phyloP scores from a whole-genome alignment of 2,888 invertebrate genomes.

The Aspidiotus destructor region DNA sequence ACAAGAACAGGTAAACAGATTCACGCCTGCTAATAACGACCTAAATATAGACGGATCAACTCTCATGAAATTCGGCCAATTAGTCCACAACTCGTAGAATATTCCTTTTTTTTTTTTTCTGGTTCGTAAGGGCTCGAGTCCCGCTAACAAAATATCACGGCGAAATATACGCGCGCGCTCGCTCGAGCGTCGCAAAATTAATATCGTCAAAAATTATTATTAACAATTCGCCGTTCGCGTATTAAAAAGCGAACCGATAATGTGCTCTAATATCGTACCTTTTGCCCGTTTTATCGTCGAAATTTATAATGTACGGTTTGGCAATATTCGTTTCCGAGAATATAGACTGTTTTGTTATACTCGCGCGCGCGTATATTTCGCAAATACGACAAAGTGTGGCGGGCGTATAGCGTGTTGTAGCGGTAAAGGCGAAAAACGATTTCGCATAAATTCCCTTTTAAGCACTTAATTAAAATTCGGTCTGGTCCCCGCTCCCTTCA shows the following conservation, averaged over 20 bases:
- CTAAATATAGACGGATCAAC: no score
- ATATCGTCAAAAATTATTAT: conserved; percentile 3
- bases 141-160: background rate
- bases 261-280: background rate
- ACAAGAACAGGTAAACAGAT: no score
- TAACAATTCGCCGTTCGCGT: conserved; percentile 1
- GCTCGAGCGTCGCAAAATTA: background rate
- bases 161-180: background rate
- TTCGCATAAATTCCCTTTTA: conserved; percentile 22
- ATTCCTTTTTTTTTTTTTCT: no score
- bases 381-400: no score
- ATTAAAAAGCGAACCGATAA: conserved; percentile 1
- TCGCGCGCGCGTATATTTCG: background rate
- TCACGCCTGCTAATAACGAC: no score
- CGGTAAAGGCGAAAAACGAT: no score
- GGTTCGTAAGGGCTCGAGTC: no score
- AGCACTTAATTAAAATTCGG: conserved; percentile 27
- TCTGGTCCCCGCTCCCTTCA: background rate
- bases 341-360: background rate
- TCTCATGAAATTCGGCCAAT: no score
- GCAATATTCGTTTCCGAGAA: background rate
- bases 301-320: background rate
- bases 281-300: background rate
- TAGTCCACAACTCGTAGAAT: no score
- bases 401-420: no score